Evolutionary conservation across 2,888 invertebrate genomes (phyloP), one percentile per base, ranked within the genome.

Genomic region (Aleiodes leptofemur): DNA sequence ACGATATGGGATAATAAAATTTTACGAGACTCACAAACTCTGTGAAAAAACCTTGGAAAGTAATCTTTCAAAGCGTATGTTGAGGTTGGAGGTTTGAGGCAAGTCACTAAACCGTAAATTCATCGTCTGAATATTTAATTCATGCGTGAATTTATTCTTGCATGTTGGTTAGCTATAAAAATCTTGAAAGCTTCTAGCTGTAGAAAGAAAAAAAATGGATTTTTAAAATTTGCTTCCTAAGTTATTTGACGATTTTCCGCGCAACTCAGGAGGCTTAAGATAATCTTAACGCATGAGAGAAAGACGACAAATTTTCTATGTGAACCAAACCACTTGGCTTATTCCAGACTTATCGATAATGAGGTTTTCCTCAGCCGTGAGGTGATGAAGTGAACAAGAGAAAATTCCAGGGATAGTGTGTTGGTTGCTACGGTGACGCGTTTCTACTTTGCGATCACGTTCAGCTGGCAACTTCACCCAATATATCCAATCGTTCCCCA

Each of bases 351-450:
- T 78, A 77, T 80, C 78, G 76, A 74, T 80, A 82, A 82, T 56
- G 79, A 82, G 79, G 79, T 81, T 82, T 68, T 73, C 72, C 57
- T 70, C 59, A 66, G 70, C 74, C 73, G 31, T 56, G 14, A 56
- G 76, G 34, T 14, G 69, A 16, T 29, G 61, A 29, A 72, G 70
- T 9, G 53, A 1, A 56, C 64, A 29, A 43, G 31, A 50, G 66
- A 55, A 23, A 48, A 70, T 57, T 64, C 53, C 56, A 50, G 50
- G 55, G 69, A 69, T 55, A 51, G 55, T 48, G 48, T 73, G 78
- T 68, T 76, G 75, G 84, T 84, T 84, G 83, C 83, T 79, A 84
- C 66, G 83, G 84, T 69, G 74, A 83, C 82, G 79, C 78, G 80
- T 77, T 77, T 79, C 76, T 78, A 69, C 80, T 82, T 82, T 76